These are phyloP conservation scores for Cenopis cana DNA, from an alignment of 2,888 invertebrate species.

Conservation along the genomic window DNA sequence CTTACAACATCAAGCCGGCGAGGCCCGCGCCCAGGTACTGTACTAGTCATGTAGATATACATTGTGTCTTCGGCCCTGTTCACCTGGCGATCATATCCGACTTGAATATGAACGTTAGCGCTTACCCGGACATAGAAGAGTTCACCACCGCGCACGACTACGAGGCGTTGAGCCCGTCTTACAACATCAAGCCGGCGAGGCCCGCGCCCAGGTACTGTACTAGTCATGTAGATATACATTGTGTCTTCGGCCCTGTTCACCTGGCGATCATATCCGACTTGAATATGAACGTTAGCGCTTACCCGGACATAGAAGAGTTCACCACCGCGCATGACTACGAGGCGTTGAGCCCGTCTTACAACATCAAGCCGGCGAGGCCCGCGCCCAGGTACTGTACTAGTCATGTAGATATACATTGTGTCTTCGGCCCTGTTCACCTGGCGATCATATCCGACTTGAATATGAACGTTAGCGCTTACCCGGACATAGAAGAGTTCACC, in stretches of 20 bases:
- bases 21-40: constrained; percentile 67
- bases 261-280: constrained; percentile 72
- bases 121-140: constrained; percentile 73
- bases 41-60: neutral
- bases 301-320: constrained; percentile 76
- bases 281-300: constrained; percentile 81
- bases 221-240: neutral
- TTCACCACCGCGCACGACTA: constrained; percentile 88
- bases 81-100: constrained; percentile 69
- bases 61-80: neutral
- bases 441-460: constrained; percentile 77
- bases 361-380: constrained; percentile 80
- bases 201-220: constrained; percentile 64
- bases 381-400: constrained; percentile 58
- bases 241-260: too few relatives aligned
- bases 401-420: neutral
- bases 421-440: neutral
- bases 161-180: constrained; percentile 87
- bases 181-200: constrained; percentile 82
- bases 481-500: constrained; percentile 75
- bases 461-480: constrained; percentile 81
- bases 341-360: constrained; percentile 86
- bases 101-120: constrained; percentile 82
- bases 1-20: constrained; percentile 84
- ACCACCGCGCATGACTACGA: constrained; percentile 89